A percentile compares a stretch with the other conserved stretches of the same genome.
These are phyloP conservation scores for Seira ritae DNA, from an alignment of 2,888 invertebrate species.

Conservation along the genomic window DNA sequence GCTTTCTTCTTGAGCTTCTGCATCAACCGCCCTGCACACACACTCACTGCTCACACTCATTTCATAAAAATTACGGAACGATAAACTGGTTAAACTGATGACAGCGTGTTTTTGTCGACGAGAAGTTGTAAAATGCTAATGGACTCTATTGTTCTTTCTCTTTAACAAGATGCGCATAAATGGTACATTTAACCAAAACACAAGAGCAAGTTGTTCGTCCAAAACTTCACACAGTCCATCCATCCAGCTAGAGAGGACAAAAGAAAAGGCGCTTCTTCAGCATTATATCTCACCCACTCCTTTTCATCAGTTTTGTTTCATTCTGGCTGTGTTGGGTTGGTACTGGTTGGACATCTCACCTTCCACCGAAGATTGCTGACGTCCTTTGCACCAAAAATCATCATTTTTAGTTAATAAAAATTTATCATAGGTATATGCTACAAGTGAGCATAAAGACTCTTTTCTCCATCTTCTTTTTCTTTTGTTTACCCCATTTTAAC, in stretches of 20 bases:
- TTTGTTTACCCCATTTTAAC: constrained; percentile 60
- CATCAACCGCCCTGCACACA: background rate
- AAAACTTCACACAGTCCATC: too few species aligned
- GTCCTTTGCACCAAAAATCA: background rate
- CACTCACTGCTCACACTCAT: background rate
- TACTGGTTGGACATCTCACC: background rate
- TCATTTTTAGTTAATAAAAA: too few species aligned
- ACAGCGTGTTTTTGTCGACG: constrained; percentile 43
- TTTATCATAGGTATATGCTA: too few species aligned
- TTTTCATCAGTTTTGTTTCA: background rate
- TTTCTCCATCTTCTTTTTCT: constrained; percentile 4
- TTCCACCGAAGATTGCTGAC: background rate
- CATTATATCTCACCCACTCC: background rate
- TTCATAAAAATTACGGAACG: constrained; percentile 8
- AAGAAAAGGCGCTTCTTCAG: background rate
- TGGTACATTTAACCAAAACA: constrained; percentile 15
- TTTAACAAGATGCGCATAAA: constrained; percentile 53
- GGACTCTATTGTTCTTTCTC: constrained; percentile 53
- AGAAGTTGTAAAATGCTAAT: constrained; percentile 60
- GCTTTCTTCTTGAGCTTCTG: constrained; percentile 8
- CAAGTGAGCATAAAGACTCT: constrained; percentile 5
- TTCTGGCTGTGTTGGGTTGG: background rate
- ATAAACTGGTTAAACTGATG: constrained; percentile 54
- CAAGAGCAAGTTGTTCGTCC: background rate
- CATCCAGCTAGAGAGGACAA: background rate